These are phyloP conservation scores for Colius striatus DNA, from an alignment of 2,113 vertebrate genomes.

Conservation along the genomic window DNA sequence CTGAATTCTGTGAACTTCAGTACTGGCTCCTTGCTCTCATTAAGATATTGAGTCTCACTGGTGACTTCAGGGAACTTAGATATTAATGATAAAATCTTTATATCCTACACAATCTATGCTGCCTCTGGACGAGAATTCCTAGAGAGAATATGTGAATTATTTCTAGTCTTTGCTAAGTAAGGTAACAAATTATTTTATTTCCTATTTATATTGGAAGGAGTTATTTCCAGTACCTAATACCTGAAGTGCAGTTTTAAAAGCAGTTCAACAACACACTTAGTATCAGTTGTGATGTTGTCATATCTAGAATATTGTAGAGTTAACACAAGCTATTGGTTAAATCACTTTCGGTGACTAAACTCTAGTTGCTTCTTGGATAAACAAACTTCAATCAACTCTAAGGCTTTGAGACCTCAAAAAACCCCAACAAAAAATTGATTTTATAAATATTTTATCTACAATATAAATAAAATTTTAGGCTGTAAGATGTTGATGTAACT, in stretches of 20 bases:
- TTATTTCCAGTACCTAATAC: not conserved
- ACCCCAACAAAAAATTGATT: not conserved
- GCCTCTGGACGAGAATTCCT: not conserved
- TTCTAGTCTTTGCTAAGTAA: not conserved
- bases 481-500: not conserved
- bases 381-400: conserved; percentile 40
- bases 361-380: conserved; percentile 36
- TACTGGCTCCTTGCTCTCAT: not conserved
- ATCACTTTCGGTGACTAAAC: conserved; percentile 25
- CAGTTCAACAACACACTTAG: not conserved
- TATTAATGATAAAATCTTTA: not conserved
- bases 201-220: not conserved
- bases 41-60: not conserved
- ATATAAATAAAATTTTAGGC: not conserved
- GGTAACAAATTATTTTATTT: not conserved
- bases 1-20: not conserved
- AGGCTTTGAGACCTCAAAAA: not conserved
- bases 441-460: not conserved
- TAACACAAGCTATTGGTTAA: conserved; percentile 31
- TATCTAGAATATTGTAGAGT: not conserved
- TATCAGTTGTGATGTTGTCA: not conserved
- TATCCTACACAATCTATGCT: not conserved
- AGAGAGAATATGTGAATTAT: not conserved
- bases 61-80: not conserved
- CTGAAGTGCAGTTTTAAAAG: not conserved